Conservation (phyloP, 2,113 vertebrate species). For the Pseudopipra pipra region DNA sequence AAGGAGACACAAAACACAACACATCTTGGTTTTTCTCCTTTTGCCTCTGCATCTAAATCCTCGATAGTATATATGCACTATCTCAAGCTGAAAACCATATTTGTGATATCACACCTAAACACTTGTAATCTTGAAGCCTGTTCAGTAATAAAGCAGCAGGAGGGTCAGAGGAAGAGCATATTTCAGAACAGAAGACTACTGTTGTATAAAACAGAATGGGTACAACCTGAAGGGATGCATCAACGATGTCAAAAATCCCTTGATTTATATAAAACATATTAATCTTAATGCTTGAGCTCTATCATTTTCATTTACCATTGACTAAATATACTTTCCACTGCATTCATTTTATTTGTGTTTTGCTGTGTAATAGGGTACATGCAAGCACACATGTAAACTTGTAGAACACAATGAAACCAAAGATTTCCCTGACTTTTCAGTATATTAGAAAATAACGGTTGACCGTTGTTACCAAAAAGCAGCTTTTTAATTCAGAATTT, state of each 20-base stretch:
- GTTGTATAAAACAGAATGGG: background rate
- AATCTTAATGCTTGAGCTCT: background rate
- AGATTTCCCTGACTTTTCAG: background rate
- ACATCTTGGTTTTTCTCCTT: background rate
- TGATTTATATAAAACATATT: background rate
- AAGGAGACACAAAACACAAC: background rate
- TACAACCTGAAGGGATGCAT: background rate
- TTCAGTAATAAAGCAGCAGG: background rate
- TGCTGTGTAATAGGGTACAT: too few relatives aligned
- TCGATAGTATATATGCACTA: background rate
- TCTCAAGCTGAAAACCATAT: background rate
- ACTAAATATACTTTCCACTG: background rate
- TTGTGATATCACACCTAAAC: background rate
- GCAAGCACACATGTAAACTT: background rate
- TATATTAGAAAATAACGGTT: background rate
- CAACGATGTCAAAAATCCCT: accelerated
- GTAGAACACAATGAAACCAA: background rate
- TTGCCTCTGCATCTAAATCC: background rate
- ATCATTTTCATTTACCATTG: background rate
- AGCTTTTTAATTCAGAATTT: background rate
- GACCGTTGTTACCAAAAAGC: background rate
- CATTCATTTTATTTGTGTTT: background rate
- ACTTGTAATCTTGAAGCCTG: background rate
- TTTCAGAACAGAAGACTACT: background rate
- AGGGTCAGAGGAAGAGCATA: background rate